Evolutionary conservation across 2,797 vertebrate genomes (phyloP).

Genomic region (Notoglanidium macrostoma): DNA sequence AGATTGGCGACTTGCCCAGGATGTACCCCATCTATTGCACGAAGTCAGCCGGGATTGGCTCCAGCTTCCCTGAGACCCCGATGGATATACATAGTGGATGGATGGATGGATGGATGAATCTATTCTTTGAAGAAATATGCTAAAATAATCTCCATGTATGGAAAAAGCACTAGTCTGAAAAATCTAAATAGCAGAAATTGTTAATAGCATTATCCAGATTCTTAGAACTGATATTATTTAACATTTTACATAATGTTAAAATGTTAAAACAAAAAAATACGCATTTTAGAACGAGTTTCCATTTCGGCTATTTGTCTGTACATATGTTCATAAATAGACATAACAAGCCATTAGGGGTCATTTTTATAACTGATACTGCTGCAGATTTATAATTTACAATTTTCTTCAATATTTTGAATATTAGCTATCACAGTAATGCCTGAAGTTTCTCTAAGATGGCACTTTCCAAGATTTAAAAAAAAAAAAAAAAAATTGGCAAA

Average conservation of each 20-base stretch:
- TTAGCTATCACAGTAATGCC: conserved; percentile 36
- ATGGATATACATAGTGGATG: too few species aligned
- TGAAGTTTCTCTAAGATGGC: background rate
- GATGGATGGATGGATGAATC: background rate
- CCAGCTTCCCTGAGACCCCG: too few species aligned
- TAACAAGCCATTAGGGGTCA: conserved; percentile 27
- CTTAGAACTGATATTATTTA: background rate
- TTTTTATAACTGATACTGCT: conserved; percentile 24
- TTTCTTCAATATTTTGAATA: conserved; percentile 15
- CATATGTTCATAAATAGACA: conserved; percentile 16
- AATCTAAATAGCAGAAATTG: background rate
- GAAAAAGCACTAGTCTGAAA: background rate
- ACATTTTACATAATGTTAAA: background rate
- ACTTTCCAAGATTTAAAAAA: background rate
- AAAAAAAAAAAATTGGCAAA: conserved; percentile 13
- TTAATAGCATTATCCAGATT: background rate
- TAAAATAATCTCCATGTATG: background rate
- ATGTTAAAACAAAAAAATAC: too few species aligned
- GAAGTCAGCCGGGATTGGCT: too few species aligned
- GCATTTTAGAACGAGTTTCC: conserved; percentile 8
- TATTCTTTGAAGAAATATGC: background rate
- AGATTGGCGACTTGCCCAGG: too few species aligned
- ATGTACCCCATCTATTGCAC: too few species aligned
- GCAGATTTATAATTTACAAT: conserved; percentile 29
- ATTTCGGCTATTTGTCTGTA: background rate